phyloP scores from a whole-genome alignment of 1,140 invertebrate genomes.

The Procambarus clarkii region DNA sequence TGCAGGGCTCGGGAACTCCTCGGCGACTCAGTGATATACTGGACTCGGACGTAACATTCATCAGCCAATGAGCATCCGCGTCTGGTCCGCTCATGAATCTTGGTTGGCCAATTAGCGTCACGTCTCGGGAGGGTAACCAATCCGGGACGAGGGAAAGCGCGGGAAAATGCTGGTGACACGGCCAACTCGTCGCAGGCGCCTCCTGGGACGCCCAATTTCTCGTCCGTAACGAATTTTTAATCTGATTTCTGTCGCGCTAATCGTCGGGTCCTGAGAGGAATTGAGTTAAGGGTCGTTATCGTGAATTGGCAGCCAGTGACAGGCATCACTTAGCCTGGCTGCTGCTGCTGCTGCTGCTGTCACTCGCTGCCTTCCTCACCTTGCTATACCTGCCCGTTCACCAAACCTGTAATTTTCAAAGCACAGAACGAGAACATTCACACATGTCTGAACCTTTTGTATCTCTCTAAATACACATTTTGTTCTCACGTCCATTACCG shows the following conservation, averaged over 20 bases:
- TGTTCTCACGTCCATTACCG: no score
- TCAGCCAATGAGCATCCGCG: slow-evolving; percentile 51
- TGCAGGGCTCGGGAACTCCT: slow-evolving; percentile 8
- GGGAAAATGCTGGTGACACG: slow-evolving; percentile 49
- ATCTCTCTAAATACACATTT: no score
- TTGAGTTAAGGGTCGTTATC: slow-evolving; percentile 68
- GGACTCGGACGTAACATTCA: slow-evolving; percentile 52
- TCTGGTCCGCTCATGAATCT: slow-evolving; percentile 47
- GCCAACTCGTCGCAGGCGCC: slow-evolving; percentile 37
- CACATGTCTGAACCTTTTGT: no score
- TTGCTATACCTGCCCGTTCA: no score
- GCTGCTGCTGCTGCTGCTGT: not conserved
- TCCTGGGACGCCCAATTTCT: slow-evolving; percentile 63
- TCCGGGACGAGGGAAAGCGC: slow-evolving; percentile 44
- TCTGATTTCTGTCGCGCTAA: slow-evolving; percentile 69
- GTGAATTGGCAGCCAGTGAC: slow-evolving; percentile 68
- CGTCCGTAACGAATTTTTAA: slow-evolving; percentile 68
- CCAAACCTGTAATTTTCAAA: no score
- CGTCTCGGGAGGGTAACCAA: slow-evolving; percentile 46
- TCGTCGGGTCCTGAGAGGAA: slow-evolving; percentile 64
- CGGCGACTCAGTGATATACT: slow-evolving; percentile 10
- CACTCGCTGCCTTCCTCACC: not conserved
- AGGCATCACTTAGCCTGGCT: slow-evolving; percentile 38
- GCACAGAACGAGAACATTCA: no score
- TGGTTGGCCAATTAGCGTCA: slow-evolving; percentile 65